Percentiles rank a stretch among this genome's conserved stretches.
Conservation (phyloP, 1,140 invertebrate genomes). For the Trichogramma pretiosum region DNA sequence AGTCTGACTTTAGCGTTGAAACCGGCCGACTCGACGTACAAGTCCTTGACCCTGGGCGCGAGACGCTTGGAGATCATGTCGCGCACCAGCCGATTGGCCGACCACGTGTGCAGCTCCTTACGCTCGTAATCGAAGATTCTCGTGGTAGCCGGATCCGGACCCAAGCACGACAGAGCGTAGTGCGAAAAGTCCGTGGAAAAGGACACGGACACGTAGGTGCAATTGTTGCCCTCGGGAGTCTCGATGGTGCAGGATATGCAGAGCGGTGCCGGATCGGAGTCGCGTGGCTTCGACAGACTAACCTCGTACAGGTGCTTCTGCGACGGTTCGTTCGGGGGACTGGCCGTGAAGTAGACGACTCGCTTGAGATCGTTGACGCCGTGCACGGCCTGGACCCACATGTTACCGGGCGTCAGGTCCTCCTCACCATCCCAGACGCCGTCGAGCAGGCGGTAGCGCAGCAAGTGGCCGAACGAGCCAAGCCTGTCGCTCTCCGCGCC, state of each 20-base stretch:
- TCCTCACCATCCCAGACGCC: slow-evolving; percentile 31
- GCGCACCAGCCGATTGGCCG: slow-evolving; percentile 48
- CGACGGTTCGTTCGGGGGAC: slow-evolving; percentile 36
- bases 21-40: slow-evolving; percentile 52
- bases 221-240: slow-evolving; percentile 42
- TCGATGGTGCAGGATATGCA: slow-evolving; percentile 36
- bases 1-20: slow-evolving; percentile 38
- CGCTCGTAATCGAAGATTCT: slow-evolving; percentile 16
- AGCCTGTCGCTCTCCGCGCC: background rate
- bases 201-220: slow-evolving; percentile 49
- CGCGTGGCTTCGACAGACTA: slow-evolving; percentile 21
- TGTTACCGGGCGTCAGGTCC: slow-evolving; percentile 41
- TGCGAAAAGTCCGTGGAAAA: slow-evolving; percentile 56
- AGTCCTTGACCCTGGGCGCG: slow-evolving; percentile 49
- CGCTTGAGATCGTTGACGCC: slow-evolving; percentile 33
- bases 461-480: slow-evolving; percentile 32
- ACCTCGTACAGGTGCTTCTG: slow-evolving; percentile 42
- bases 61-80: slow-evolving; percentile 45
- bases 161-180: slow-evolving; percentile 61
- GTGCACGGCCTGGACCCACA: slow-evolving; percentile 40
- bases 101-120: slow-evolving; percentile 44
- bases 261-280: slow-evolving; percentile 23
- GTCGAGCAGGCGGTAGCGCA: slow-evolving; percentile 31
- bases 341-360: slow-evolving; percentile 42
- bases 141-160: slow-evolving; percentile 40